These are phyloP conservation scores for Luscinia megarhynchos DNA, from an alignment of 2,797 vertebrate genomes.

Conservation along the genomic window DNA sequence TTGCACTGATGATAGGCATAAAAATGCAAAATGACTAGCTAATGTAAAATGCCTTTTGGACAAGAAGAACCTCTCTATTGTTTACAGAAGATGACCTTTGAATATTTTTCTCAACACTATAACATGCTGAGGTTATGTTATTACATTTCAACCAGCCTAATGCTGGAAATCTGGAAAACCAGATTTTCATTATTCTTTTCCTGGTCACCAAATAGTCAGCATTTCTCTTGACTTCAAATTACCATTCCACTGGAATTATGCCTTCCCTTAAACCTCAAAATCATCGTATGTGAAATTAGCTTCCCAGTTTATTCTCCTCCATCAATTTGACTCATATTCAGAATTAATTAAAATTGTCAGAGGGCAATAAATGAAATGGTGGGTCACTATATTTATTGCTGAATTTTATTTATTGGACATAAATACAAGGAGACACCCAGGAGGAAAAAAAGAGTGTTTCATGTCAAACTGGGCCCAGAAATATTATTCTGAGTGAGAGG, in stretches of 20 bases:
- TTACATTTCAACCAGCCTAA: background rate
- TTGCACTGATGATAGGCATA: background rate
- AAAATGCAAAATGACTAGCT: background rate
- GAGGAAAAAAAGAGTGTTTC: background rate
- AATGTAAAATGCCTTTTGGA: background rate
- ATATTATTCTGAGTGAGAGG: conserved; percentile 19
- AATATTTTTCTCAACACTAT: background rate
- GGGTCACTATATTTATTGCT: background rate
- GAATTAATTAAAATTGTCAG: background rate
- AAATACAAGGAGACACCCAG: background rate
- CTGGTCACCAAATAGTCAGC: background rate
- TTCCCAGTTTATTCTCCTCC: background rate
- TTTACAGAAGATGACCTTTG: background rate
- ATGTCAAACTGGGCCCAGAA: background rate
- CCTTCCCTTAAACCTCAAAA: background rate
- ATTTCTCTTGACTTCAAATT: conserved; percentile 10
- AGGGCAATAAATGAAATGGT: background rate
- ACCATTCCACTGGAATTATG: background rate
- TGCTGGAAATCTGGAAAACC: no score
- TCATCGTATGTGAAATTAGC: background rate
- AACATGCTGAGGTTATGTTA: background rate
- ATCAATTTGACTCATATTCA: background rate
- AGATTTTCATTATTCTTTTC: background rate
- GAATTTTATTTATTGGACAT: background rate
- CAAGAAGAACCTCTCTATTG: background rate